Evolutionary conservation across 2,797 vertebrate genomes (phyloP), one percentile per base, ranked within the genome.

Genomic region (Lagocephalus sceleratus): DNA sequence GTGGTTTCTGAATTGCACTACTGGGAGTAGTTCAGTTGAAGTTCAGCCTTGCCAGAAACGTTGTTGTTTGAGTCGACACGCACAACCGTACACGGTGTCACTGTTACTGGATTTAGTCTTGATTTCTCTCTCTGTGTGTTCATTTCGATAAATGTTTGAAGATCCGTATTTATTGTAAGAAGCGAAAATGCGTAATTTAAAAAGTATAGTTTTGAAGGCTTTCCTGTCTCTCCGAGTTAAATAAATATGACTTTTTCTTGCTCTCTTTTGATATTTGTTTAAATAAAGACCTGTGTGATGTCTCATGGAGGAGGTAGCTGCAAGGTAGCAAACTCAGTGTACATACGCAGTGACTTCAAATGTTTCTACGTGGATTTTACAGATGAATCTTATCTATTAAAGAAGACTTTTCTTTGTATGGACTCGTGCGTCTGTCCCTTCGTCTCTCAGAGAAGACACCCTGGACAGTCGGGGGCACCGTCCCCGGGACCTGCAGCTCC

Each of bases 151-250:
- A 77, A 75, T 85, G 84, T 88, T 79, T 76, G 79, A 80, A 75
- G 63, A 84, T 77, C 85, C 56, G 58, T 91, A 91, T 92, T 90
- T 91, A 90, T 92, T 91, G 83, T 88, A 76, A 85, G 69, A 78
- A 39, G 60, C 77, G 81, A 77, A 84, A 68, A 67, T 86, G 79
- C 85, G 68, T 87, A 88, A 86, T 88, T 90, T 88, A 83, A 89
- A 82, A 75, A 66, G 48, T 72, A 71, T 71, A 75, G 63, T 81
- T 82, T 79, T 86, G 76, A 82, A 84, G 71, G 79, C 82, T 85
- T 85, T 85, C 79, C 70, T 85, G 73, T 85, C 87, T 76, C 73
- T 76, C 63, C 68, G 73, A 83, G 62, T 57, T 74, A 61, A 85
- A 75, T 67, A 79, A 82, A 70, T 63, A 61, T 64, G 56, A 38